Base-by-base conservation (phyloP, 2,888 invertebrate genomes). In the Cheilosia scutellata region DNA sequence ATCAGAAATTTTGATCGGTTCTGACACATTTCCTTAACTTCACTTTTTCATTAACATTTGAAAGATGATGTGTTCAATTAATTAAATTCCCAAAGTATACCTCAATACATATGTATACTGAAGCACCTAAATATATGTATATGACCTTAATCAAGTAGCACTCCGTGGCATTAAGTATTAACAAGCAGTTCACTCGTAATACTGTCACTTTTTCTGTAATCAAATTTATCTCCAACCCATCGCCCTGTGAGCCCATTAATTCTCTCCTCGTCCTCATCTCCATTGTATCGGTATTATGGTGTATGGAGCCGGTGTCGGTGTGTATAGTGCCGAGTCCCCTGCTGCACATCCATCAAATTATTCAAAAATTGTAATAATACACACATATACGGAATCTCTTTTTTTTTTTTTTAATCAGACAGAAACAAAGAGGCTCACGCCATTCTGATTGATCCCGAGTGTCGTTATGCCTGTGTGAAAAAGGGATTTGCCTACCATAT, bases 311-410 rank as follows among this genome's bases (percentile, higher is more conserved):
- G 20, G 51, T 20, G n/a, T 3, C 47, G 7, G 47, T 65, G 27
- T 16, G 58, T 44, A 20, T 29, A 63, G 62, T 42, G 53, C 62
- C 44, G 42, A 49, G 63, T 72, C 86, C 82, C 86, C 66, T 40
- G 86, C 62, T 86, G 86, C 86, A 86, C 82, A 86, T 86, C 82
- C 82, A 86, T 86, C 86, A 86, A 86, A 86, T 86, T 77, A 86
- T 71, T 86, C 82, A 82, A 86, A 86, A 86, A 77, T 86, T 62
- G 71, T 86, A 71, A 80, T 79, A 75, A 76, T 80, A 70, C 78
- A 84, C 51, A 71, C 80, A 86, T 58, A 66, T 53, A 66, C 62
- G 42, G 71, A 37, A 60, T 58, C 47, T 42, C 37, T 7, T 33
- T 77, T 60, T 58, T 65, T 37, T 55, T 78, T 77, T 66, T 78